A percentile compares a stretch with the other conserved stretches of the same genome.
Conservation (phyloP, 1,140 invertebrate species). For the Aphaenogaster rudis region DNA sequence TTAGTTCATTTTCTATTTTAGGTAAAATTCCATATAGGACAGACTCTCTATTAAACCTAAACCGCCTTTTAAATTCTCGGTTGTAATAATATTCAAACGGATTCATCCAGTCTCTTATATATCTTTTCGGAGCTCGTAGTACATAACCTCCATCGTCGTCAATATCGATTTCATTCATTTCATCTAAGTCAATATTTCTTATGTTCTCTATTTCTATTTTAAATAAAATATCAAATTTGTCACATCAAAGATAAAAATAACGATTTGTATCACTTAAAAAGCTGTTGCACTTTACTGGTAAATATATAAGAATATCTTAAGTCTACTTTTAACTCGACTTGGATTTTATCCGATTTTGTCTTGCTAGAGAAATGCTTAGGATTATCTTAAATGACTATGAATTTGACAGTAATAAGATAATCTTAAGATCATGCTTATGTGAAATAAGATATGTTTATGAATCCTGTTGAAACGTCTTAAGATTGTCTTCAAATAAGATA, state of each 20-base stretch:
- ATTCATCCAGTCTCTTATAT: conserved; percentile 7
- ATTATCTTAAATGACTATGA: conserved; percentile 1
- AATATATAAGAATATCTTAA: background rate
- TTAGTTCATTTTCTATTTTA: background rate
- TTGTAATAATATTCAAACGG: conserved; percentile 8
- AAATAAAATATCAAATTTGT: too few species aligned
- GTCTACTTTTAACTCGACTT: background rate
- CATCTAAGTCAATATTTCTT: background rate
- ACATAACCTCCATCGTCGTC: too few species aligned
- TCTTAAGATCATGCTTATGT: background rate
- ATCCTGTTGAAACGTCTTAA: background rate
- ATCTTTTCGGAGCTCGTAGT: background rate
- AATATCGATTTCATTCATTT: background rate
- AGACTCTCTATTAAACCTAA: conserved; percentile 5
- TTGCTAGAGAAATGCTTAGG: background rate
- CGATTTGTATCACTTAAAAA: too few species aligned
- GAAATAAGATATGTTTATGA: background rate
- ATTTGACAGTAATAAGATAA: background rate
- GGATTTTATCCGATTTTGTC: background rate
- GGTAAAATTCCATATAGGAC: background rate
- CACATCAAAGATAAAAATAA: too few species aligned
- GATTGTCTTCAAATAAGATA: background rate
- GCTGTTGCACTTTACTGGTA: too few species aligned
- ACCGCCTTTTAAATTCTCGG: background rate
- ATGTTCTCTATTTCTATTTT: background rate